Evolutionary conservation across 92 coral and sea anemone genomes (phyloP), one percentile per base, ranked within the genome.

Genomic region (Zoanthus gigantus): DNA sequence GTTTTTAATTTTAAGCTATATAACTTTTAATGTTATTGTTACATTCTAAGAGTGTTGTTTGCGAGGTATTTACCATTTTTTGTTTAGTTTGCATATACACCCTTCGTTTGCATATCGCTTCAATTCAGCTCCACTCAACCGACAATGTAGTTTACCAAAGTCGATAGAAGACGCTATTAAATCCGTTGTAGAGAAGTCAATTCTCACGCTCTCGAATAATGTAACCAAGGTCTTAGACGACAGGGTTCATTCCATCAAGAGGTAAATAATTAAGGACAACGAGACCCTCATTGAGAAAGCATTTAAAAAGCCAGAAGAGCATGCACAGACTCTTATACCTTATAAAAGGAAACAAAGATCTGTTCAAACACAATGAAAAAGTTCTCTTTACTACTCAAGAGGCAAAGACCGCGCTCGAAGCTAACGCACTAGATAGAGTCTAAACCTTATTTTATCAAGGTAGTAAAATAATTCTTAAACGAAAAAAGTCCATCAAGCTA

Each of bases 381-480:
- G 74, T 69, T 69, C 74, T 69, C 37, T 32, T 9, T 32, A 69
- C 74, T 4, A 29, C 31, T 15, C 74, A 69, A 69, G 74, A 69
- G 44, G 11, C 74, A 23, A 69, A 69, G 74, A 9, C 12, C 30
- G 45, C 37, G 74, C 31, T 29, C 9, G 74, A 69, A 29, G 37
- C 15, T 32, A 69, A 29, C 74, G 7, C 74, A 29, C 74, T 69
- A 15, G 74, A 69, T 9, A 69, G 74, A 69, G 44, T 45, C 31
- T 28, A 28, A 69, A 23, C 71, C 7, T 17, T 28, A 32, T 18
- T 69, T 23, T 42, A 69, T 32, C 42, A 69, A 29, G 74, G 74
- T 69, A 69, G 42, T 15, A 5, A 5, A 15, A 28, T 15, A 23
- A 28, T 69, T 29, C 74, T 9, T 30, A 69, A 69, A 32, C 7